Conservation (phyloP, 2,888 invertebrate genomes). For the Caradrina clavipalpis region DNA sequence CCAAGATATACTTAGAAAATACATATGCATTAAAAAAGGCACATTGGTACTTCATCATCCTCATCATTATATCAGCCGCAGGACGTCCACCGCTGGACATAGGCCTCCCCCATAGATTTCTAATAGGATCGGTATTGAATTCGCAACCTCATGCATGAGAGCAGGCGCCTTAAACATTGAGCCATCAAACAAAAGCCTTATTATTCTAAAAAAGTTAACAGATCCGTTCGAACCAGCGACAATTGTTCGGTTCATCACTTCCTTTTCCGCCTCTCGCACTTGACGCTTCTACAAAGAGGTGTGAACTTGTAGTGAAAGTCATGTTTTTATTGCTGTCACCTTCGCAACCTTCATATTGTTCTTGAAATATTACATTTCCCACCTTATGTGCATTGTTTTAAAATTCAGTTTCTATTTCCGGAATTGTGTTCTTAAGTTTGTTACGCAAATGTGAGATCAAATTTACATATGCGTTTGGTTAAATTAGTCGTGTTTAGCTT, state of each 20-base stretch:
- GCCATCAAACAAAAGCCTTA: background rate
- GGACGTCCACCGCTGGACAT: too few relatives aligned
- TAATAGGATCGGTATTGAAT: too few relatives aligned
- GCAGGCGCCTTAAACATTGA: too few relatives aligned
- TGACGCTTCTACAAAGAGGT: constrained; percentile 74
- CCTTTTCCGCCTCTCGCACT: constrained; percentile 69
- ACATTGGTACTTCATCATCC: too few relatives aligned
- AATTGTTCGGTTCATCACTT: constrained; percentile 62
- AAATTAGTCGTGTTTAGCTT: constrained; percentile 32
- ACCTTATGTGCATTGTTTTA: constrained; percentile 31
- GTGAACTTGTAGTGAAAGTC: constrained; percentile 80
- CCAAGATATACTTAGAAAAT: too few relatives aligned
- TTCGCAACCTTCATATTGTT: constrained; percentile 32
- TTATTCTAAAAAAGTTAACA: constrained; percentile 34
- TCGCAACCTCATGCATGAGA: too few relatives aligned
- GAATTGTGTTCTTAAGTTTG: constrained; percentile 39
- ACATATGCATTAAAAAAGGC: too few relatives aligned
- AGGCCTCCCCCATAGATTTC: too few relatives aligned
- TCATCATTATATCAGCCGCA: too few relatives aligned
- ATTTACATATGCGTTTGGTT: constrained; percentile 40
- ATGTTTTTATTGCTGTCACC: constrained; percentile 62
- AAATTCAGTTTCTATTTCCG: constrained; percentile 36
- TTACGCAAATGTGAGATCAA: constrained; percentile 36
- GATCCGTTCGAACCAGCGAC: constrained; percentile 52
- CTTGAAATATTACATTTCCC: constrained; percentile 13